Evolutionary conservation across 2,113 vertebrate genomes (phyloP).

Genomic region (Phaetusa simplex): DNA sequence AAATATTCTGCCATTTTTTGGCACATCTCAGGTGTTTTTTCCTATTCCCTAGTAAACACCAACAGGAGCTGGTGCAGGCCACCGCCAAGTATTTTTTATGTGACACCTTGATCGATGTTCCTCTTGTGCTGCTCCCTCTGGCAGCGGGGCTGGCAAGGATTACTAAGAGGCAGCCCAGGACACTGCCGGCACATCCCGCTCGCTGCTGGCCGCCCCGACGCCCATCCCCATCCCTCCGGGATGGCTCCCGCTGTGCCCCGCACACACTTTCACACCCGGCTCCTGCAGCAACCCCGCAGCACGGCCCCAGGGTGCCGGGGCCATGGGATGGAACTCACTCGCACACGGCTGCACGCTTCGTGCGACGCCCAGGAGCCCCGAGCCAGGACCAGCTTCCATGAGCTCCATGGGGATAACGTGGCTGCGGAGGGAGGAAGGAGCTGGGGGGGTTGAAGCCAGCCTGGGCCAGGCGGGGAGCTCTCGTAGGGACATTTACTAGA

Average conservation of each 20-base stretch:
- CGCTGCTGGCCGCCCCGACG: background rate
- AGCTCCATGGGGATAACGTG: background rate
- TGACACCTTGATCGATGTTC: background rate
- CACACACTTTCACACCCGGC: background rate
- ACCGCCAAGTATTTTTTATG: background rate
- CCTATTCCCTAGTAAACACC: background rate
- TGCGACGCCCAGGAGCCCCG: background rate
- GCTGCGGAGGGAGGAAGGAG: background rate
- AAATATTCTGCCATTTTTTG: background rate
- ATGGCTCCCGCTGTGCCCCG: background rate
- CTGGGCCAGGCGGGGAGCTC: background rate
- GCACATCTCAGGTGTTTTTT: background rate
- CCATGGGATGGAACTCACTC: background rate
- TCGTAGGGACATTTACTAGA: background rate
- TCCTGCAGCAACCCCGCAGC: background rate
- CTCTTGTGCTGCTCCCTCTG: background rate
- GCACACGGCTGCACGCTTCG: accelerated
- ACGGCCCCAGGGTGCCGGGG: background rate
- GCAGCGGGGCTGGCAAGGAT: background rate
- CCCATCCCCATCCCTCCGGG: background rate
- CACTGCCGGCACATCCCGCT: background rate
- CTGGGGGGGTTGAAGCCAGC: background rate
- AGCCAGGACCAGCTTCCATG: background rate
- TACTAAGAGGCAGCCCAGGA: background rate
- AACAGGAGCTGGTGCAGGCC: background rate